Evolutionary conservation across 2,888 invertebrate species (phyloP), one percentile per base, ranked within the genome.

Genomic region (Pollenia amentaria): DNA sequence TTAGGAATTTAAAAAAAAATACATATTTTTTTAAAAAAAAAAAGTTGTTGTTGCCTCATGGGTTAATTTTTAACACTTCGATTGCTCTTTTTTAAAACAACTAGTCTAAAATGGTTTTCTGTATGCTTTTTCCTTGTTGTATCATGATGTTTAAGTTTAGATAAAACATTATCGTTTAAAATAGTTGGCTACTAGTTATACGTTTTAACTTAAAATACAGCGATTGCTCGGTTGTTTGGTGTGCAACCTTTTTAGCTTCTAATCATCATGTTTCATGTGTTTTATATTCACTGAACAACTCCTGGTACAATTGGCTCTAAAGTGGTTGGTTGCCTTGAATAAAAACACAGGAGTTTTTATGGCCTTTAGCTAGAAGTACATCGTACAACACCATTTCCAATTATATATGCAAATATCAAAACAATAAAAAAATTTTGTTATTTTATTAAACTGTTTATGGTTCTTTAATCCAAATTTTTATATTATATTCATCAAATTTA

Each of bases 81-180:
- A 11, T 9, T n/a, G 42, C 62, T 70, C 70, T 53, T 62, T 78
- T 70, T 60, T 21, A 21, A n/a, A 48, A 16, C 51, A 2, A 21
- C n/a, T 38, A 65, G 18, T 80, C 16, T 69, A 46, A 38, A 14
- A 18, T 65, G 72, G 18, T 79, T 70, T 51, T 16, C 51, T 51
- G 16, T 65, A n/a, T 64, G 8, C 64, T 72, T 38, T 46, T 51
- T 72, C n/a, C n/a, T 21, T 21, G 40, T 70, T 40, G 69, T 65
- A 72, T 65, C 75, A 18, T 76, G 79, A 80, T 83, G 65, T 80
- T 80, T 84, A 77, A 84, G 80, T 77, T 67, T 57, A 72, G 84
- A 77, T 80, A 87, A 81, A 81, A 48, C 72, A 81, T 73, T 81
- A 87, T 73, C 72, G 62, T 73, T 60, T 72, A 62, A 55, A 75